These are phyloP conservation scores for Thryonomys swinderianus DNA, from an alignment of 2,113 vertebrate genomes.

Conservation along the genomic window DNA sequence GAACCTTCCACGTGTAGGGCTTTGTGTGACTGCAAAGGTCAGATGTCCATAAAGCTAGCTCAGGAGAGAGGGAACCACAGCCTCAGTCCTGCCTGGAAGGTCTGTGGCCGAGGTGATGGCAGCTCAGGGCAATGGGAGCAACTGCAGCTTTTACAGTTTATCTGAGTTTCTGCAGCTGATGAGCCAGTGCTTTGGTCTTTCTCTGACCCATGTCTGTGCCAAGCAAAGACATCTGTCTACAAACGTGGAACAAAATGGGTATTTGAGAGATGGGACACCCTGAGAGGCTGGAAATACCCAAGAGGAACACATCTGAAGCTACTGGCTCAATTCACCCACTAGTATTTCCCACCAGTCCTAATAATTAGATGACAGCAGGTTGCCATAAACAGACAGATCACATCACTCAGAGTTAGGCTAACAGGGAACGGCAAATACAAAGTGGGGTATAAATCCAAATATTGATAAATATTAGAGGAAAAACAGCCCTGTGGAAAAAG, in stretches of 20 bases:
- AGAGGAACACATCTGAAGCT: constrained; percentile 2
- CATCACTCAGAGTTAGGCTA: neutral
- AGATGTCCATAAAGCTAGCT: neutral
- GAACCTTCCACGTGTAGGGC: neutral
- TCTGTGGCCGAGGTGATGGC: neutral
- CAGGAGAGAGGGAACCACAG: neutral
- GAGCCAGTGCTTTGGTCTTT: neutral
- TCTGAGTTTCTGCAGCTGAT: neutral
- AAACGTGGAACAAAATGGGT: neutral
- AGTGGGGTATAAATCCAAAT: neutral
- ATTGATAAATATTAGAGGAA: neutral
- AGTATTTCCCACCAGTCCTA: neutral
- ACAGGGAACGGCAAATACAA: neutral
- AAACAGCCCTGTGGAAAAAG: neutral
- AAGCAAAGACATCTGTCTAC: neutral
- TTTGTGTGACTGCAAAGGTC: neutral
- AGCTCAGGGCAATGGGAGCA: neutral
- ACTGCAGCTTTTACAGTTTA: neutral
- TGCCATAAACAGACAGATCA: neutral
- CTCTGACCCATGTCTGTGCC: neutral
- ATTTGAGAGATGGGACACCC: neutral
- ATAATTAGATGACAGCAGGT: constrained; percentile 9
- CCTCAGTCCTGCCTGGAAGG: neutral
- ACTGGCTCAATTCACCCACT: neutral
- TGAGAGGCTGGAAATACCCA: neutral